Conservation (phyloP, 1,140 invertebrate species). For the Drosophila willistoni region DNA sequence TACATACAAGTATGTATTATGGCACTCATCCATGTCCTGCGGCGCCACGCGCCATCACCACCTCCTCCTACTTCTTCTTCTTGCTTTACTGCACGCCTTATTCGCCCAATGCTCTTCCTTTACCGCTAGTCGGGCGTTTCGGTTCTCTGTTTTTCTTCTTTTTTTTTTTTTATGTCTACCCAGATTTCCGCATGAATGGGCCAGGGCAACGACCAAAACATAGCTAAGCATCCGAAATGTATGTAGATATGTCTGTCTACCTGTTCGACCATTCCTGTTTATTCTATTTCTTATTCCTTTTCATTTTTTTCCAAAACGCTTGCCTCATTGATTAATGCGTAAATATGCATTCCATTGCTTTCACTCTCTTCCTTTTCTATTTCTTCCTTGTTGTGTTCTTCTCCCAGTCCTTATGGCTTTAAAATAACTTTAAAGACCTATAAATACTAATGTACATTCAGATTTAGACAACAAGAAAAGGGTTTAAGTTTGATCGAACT, state of each 20-base stretch:
- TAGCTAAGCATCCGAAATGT: constrained; percentile 25
- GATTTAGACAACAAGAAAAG: too few species aligned
- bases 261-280: constrained; percentile 44
- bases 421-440: too few species aligned
- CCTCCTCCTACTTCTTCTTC: background rate
- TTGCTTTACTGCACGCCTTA: too few species aligned
- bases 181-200: constrained; percentile 49
- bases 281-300: constrained; percentile 26
- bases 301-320: constrained; percentile 29
- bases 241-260: constrained; percentile 32
- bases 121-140: background rate
- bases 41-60: constrained; percentile 45
- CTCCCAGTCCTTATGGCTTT: background rate
- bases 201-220: constrained; percentile 19
- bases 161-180: constrained; percentile 51
- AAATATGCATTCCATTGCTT: constrained; percentile 55
- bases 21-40: constrained; percentile 51
- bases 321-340: constrained; percentile 63
- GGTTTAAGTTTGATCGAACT: too few species aligned
- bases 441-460: too few species aligned
- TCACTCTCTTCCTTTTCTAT: constrained; percentile 36
- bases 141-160: constrained; percentile 19
- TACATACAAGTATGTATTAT: constrained; percentile 51
- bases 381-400: constrained; percentile 6
- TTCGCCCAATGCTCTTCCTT: background rate